phyloP scores from a whole-genome alignment of 2,888 invertebrate species.

The Epistrophe grossulariae region DNA sequence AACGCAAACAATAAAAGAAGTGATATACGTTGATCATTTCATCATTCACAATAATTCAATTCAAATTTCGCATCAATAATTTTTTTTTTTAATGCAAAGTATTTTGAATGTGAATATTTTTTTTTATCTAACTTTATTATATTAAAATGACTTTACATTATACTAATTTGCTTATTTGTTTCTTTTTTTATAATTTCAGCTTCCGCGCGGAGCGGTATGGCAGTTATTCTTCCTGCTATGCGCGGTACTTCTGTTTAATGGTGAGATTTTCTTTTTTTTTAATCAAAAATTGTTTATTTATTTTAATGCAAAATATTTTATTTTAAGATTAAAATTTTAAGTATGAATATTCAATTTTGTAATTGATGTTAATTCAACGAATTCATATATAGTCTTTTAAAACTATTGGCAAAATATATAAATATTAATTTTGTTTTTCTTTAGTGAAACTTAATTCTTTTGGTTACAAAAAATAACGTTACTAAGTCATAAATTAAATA shows the following conservation, averaged over 20 bases:
- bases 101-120: not conserved
- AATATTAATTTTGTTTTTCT: too few species aligned
- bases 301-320: not conserved
- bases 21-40: not conserved
- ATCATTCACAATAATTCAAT: not conserved
- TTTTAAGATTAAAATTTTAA: not conserved
- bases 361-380: too few species aligned
- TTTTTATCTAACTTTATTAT: not conserved
- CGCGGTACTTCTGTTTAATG: slow-evolving; percentile 80
- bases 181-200: slow-evolving; percentile 78
- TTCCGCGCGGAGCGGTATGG: slow-evolving; percentile 83
- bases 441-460: too few species aligned
- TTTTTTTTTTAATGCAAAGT: not conserved
- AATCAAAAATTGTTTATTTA: not conserved
- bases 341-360: not conserved
- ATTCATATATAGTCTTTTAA: too few species aligned
- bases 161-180: slow-evolving; percentile 11
- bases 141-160: not conserved
- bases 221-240: slow-evolving; percentile 81
- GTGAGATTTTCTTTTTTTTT: slow-evolving; percentile 77
- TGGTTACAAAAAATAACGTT: too few species aligned
- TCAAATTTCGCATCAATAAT: not conserved
- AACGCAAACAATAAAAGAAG: not conserved
- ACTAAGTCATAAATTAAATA: too few species aligned
- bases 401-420: too few species aligned